Evolutionary conservation across 2,888 invertebrate genomes (phyloP).

Genomic region (Idaea straminata): DNA sequence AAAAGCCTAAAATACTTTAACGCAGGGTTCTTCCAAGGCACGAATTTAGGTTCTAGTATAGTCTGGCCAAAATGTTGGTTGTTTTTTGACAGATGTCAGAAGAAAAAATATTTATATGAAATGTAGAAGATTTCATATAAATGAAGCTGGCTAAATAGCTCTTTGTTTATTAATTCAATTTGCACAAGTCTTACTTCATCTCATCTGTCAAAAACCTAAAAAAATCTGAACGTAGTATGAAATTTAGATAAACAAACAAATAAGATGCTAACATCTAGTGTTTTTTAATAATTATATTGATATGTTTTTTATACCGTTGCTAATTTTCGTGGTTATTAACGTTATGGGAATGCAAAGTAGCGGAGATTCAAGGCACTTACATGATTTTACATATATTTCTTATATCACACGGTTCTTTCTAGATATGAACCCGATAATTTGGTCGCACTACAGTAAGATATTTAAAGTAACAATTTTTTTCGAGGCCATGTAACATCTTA

Average conservation of each 20-base stretch:
- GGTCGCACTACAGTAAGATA: neutral
- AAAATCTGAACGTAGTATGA: neutral
- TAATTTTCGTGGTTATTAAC: neutral
- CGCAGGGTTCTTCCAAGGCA: neutral
- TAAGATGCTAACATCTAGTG: neutral
- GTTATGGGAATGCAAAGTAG: neutral
- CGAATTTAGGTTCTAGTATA: neutral
- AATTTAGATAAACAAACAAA: neutral
- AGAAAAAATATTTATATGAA: neutral
- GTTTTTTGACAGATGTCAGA: neutral
- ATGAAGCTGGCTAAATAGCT: neutral
- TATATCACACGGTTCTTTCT: neutral
- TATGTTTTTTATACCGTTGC: neutral
- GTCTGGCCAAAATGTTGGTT: neutral
- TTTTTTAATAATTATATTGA: neutral
- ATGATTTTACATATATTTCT: neutral
- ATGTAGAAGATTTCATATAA: neutral
- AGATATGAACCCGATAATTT: neutral
- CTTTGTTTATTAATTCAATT: neutral
- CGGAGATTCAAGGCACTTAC: neutral
- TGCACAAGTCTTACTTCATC: too few species aligned
- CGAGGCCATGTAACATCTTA: neutral
- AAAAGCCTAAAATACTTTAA: too few species aligned
- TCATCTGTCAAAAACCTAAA: neutral
- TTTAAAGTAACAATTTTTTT: neutral